phyloP scores from a whole-genome alignment of 2,113 vertebrate species.

The Sinocyclocheilus rhinocerous region DNA sequence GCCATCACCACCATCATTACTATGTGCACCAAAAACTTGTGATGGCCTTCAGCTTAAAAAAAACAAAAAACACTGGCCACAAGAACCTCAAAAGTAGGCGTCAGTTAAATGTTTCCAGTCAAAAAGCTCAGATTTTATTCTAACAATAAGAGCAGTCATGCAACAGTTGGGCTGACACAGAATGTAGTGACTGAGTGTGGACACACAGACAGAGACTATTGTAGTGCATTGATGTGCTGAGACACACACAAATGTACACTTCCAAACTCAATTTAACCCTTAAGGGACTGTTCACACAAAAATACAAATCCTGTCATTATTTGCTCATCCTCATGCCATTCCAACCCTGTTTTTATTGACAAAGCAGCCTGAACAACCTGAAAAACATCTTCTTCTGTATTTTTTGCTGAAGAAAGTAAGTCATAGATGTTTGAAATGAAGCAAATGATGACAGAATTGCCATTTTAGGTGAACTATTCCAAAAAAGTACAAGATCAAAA shows the following conservation, averaged over 20 bases:
- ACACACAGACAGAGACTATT: slow-evolving; percentile 35
- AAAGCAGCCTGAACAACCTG: no score
- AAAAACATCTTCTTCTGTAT: no score
- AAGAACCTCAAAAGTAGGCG: slow-evolving; percentile 3
- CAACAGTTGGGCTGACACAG: slow-evolving; percentile 66
- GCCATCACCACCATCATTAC: slow-evolving; percentile 67
- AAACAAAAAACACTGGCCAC: slow-evolving; percentile 13
- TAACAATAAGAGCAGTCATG: slow-evolving; percentile 65
- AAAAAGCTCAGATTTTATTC: background rate
- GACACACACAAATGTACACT: slow-evolving; percentile 29
- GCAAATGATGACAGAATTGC: no score
- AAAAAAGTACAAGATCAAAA: background rate
- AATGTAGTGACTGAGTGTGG: slow-evolving; percentile 43
- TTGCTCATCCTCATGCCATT: no score
- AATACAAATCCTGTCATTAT: no score
- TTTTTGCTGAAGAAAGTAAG: no score
- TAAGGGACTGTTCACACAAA: background rate
- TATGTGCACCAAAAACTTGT: slow-evolving; percentile 64
- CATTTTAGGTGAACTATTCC: background rate
- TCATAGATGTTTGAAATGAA: no score
- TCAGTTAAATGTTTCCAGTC: slow-evolving; percentile 19
- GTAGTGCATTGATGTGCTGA: slow-evolving; percentile 55
- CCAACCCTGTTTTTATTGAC: no score
- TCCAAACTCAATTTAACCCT: background rate
- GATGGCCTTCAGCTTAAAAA: slow-evolving; percentile 63